phyloP scores from a whole-genome alignment of 2,888 invertebrate genomes.

The Campopleginae sp. region DNA sequence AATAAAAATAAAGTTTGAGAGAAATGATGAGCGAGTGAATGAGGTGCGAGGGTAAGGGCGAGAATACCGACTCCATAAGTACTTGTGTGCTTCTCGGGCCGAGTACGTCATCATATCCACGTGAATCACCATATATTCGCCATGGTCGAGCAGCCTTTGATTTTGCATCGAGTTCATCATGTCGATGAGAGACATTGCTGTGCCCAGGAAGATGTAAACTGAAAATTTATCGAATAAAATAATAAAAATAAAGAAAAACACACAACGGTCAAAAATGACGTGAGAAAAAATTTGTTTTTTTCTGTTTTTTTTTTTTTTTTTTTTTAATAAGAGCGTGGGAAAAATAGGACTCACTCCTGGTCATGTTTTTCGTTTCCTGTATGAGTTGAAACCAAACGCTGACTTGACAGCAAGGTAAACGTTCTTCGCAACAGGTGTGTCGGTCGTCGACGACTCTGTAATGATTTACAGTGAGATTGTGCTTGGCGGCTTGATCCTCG shows the following conservation, averaged over 20 bases:
- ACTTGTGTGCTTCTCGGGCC: conserved; percentile 90
- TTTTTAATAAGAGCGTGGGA: not conserved
- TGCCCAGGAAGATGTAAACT: conserved; percentile 98
- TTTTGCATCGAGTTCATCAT: conserved; percentile 97
- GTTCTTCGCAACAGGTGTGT: conserved; percentile 91
- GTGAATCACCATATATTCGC: conserved; percentile 97
- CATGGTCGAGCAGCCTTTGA: conserved; percentile 93
- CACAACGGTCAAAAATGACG: not conserved
- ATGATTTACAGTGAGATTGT: conserved; percentile 94
- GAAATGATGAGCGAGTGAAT: conserved; percentile 48
- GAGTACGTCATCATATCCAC: conserved; percentile 96
- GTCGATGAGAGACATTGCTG: conserved; percentile 93
- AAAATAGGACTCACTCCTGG: conserved; percentile 88
- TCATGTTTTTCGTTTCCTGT: conserved; percentile 93
- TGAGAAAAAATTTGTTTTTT: not conserved
- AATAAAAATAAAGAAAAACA: not conserved
- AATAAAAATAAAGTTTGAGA: conserved; percentile 51
- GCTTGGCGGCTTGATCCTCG: conserved; percentile 89
- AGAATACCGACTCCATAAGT: conserved; percentile 90
- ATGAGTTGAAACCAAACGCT: conserved; percentile 94
- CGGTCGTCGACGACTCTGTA: conserved; percentile 89
- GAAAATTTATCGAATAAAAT: conserved; percentile 80
- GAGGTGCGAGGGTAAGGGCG: conserved; percentile 54
- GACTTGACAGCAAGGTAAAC: conserved; percentile 90
- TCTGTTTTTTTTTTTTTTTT: not conserved